Evolutionary conservation across 2,113 vertebrate genomes (phyloP), one percentile per base, ranked within the genome.

Genomic region (Sorex araneus): DNA sequence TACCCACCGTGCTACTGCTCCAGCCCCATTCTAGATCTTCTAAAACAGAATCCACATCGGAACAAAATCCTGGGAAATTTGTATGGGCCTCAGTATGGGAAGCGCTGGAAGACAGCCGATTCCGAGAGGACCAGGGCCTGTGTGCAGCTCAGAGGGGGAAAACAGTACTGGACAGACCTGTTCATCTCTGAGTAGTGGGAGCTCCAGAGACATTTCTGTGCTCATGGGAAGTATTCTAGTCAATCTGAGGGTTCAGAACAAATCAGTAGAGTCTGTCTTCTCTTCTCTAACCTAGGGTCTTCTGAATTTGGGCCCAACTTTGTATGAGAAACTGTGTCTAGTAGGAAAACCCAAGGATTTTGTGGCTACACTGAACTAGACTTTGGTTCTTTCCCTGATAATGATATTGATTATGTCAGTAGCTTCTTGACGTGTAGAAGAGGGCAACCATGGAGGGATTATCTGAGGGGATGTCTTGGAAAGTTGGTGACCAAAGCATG

Each of bases 1-100:
- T n/a, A n/a, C n/a, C n/a, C n/a, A n/a, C n/a, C n/a, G n/a, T n/a
- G n/a, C n/a, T n/a, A n/a, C n/a, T n/a, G n/a, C n/a, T n/a, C n/a
- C n/a, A n/a, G n/a, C n/a, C n/a, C n/a, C n/a, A n/a, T n/a, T n/a
- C n/a, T n/a, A n/a, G n/a, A n/a, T n/a, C n/a, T n/a, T 94, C 40
- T 32, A 45, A 92, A 45, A 4, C 6, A 84, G 81, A 90, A 67
- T 81, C 54, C 91, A 13, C 54, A 32, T 76, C 66, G 73, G 69
- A 70, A 45, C 36, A 69, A 83, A 74, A 74, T 43, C 27, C n/a
- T 64, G 40, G 30, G n/a, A 7, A 78, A 73, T 77, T n/a, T 70
- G 6, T 50, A 15, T n/a, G 23, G 36, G 13, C 3, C 19, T 82
- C 57, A 9, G 23, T 8, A 8, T 64, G 84, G 50, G 47, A 88